Base-by-base conservation (phyloP, 2,113 vertebrate species). In the Aramus guarauna region DNA sequence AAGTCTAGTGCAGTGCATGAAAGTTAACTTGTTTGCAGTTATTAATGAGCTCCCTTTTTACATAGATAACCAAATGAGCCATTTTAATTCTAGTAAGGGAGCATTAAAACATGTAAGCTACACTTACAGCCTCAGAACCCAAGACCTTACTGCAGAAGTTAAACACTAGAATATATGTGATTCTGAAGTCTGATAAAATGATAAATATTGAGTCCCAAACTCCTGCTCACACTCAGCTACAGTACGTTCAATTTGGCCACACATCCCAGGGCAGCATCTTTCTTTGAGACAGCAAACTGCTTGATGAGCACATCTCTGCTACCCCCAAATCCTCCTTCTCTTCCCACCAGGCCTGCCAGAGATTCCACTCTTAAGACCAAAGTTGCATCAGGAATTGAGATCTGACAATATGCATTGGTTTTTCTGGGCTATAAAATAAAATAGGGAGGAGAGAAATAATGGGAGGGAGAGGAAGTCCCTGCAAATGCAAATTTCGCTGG, bases 221-320 rank as follows among this genome's bases (percentile, higher is more conserved):
- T 71, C 5, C n/a, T 6, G 5, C 45, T 94, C 32, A 21, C 11
- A 43, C 32, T 71, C 34, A 50, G 21, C 34, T 86, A n/a, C 29
- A 60, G 18, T 22, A 39, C 0, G 1, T 73, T 88, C 0, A 0
- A 5, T 75, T 81, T 91, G 62, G n/a, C 62, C 3, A 3, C 7
- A 5, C 37, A 50, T 56, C 27, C 19, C 24, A 72, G 30, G 32
- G 12, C 19, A 56, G 22, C 48, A 64, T 81, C 77, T 84, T 80
- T 59, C 43, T 84, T 79, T 81, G 32, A 82, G 34, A 56, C 30
- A 50, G 32, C 11, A 55, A 39, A 52, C 15, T 71, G 10, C 34
- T 81, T 18, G 20, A 55, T 59, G 20, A 52, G 52, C 41, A 8
- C 23, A 53, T 53, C 29, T 59, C 23, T 92, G 16, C 52, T 67